Evolutionary conservation across 2,797 vertebrate genomes (phyloP).

Genomic region (Catamblyrhynchus diadema): DNA sequence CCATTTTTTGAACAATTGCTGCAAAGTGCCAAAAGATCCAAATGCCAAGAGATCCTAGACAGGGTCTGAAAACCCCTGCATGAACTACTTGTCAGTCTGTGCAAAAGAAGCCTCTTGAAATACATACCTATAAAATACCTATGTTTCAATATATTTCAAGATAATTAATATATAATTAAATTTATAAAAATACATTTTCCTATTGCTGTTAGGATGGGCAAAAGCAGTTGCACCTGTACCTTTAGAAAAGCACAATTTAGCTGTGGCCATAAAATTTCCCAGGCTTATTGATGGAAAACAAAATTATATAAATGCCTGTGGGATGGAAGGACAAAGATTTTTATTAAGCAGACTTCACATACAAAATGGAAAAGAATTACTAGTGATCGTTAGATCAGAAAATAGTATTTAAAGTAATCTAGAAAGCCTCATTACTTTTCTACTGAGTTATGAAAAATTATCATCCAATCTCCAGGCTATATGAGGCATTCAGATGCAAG

Average conservation of each 20-base stretch:
- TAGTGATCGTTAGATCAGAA: not conserved
- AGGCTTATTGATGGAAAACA: not conserved
- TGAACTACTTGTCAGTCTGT: not conserved
- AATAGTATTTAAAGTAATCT: not conserved
- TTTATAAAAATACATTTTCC: not conserved
- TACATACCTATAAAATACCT: not conserved
- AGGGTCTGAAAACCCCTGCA: not conserved
- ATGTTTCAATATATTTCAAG: not conserved
- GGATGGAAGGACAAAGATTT: not conserved
- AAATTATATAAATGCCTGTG: not conserved
- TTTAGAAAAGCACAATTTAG: not conserved
- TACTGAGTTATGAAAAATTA: not conserved
- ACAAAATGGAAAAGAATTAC: not conserved
- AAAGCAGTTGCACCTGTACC: not conserved
- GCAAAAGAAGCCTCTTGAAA: not conserved
- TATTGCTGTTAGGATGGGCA: not conserved
- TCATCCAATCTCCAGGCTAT: not conserved
- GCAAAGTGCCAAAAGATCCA: not conserved
- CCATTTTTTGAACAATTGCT: not conserved
- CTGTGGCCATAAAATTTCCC: not conserved
- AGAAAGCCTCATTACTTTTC: not conserved
- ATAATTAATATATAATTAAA: not conserved
- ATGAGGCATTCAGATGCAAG: not conserved
- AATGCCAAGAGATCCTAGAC: not conserved
- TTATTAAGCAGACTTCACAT: not conserved